Base-by-base conservation (phyloP, 2,888 invertebrate species). In the Ectemnius cavifrons region DNA sequence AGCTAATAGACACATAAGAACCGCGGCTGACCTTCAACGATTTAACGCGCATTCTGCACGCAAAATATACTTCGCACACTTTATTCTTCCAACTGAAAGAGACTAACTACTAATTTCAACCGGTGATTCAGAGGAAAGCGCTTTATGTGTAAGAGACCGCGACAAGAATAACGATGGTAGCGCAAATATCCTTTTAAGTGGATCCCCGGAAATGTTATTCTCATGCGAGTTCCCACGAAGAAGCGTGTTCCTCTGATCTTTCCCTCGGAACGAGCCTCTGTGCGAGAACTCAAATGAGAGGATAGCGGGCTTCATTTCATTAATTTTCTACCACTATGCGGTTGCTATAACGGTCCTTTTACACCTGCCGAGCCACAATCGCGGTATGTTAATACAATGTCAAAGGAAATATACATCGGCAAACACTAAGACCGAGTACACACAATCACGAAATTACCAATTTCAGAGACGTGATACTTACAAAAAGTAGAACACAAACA, bases 1-100 rank as follows among this genome's bases (percentile, higher is more conserved):
- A 59, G 52, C 20, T 67, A 64, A 67, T 74, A 63, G 67, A 11
- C 11, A 37, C 28, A 4, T 60, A 69, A 68, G 18, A 63, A 47
- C 45, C 60, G 20, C 47, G 59, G 69, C 56, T 67, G 66, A 60
- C 75, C 75, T 77, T 77, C 71, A 68, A 58, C 57, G 67, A 56
- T 46, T 80, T 80, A 81, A 80, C 68, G 73, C 63, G 72, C 73
- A 76, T 76, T 72, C 80, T 75, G 78, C 71, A 78, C 68, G 70
- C 62, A 70, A 70, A 67, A 73, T 74, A 70, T 58, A 73, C 65
- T 63, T 71, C 67, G 59, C 69, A 68, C 60, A 61, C 62, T 52
- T n/a, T 46, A 14, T 67, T 52, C 59, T 67, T 62, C 61, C 61
- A 18, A 37, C 5, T 37, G 57, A 66, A 49, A 63, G 67, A 72